These are phyloP conservation scores for Saimiri boliviensis DNA, from an alignment of 2,113 vertebrate genomes.

Conservation along the genomic window DNA sequence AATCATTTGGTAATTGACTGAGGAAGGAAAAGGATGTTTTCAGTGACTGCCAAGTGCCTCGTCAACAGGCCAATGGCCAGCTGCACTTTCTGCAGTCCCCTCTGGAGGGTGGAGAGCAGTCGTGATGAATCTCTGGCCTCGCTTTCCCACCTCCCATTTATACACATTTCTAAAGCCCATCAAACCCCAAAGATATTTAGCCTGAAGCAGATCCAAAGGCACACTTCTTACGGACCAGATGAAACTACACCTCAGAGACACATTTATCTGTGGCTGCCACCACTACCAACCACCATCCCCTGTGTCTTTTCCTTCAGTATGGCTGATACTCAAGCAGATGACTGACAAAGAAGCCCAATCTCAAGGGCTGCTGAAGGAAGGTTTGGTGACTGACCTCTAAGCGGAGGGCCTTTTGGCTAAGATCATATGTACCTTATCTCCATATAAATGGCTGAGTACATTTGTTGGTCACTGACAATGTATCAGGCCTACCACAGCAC, in stretches of 20 bases:
- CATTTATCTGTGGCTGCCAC: background rate
- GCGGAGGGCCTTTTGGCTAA: constrained; percentile 44
- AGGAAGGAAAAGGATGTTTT: background rate
- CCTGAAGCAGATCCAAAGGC: background rate
- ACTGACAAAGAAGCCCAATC: constrained; percentile 77
- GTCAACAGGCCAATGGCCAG: background rate
- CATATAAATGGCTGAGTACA: background rate
- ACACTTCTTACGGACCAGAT: background rate
- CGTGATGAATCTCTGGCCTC: background rate
- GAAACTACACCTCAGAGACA: background rate
- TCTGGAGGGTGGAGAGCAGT: background rate
- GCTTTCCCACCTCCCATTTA: background rate
- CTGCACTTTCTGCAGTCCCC: background rate
- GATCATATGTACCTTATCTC: background rate
- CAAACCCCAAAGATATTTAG: background rate
- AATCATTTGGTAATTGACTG: background rate
- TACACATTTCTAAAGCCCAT: background rate
- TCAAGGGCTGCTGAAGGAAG: constrained; percentile 77
- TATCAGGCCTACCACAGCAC: background rate
- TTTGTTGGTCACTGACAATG: background rate
- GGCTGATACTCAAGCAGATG: constrained; percentile 69
- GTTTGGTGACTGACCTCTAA: constrained; percentile 69
- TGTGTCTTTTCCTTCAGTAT: background rate
- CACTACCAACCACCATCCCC: background rate
- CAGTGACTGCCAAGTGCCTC: background rate